These are phyloP conservation scores for Phalacrocorax pelagicus DNA, from an alignment of 2,113 vertebrate genomes.

Conservation along the genomic window DNA sequence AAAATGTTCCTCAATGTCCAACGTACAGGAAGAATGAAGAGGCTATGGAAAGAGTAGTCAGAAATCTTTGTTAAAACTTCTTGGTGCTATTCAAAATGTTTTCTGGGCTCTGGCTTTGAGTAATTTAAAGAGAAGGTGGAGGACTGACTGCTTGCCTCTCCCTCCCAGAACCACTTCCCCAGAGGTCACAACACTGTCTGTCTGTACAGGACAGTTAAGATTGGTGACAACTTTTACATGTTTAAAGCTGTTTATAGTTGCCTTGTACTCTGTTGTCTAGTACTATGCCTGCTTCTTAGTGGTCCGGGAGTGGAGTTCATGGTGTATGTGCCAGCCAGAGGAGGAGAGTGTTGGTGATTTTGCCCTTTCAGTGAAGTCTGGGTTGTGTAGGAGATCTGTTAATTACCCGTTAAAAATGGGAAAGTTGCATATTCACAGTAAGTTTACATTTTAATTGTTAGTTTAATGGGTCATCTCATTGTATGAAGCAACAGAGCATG, in stretches of 20 bases:
- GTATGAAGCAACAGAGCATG: not conserved
- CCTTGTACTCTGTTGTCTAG: not conserved
- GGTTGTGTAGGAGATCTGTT: not conserved
- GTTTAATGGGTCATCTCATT: not conserved
- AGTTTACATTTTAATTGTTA: not conserved
- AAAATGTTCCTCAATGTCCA: not conserved
- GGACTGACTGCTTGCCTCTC: not conserved
- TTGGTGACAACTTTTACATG: fast-evolving
- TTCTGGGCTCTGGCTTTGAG: not conserved
- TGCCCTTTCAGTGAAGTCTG: not conserved
- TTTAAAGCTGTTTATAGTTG: not conserved
- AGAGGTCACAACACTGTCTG: not conserved
- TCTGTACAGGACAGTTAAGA: not conserved
- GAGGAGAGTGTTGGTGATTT: not conserved
- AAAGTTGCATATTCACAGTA: not conserved
- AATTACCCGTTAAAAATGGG: not conserved
- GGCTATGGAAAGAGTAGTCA: not conserved
- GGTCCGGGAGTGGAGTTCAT: not conserved
- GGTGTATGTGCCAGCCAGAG: not conserved
- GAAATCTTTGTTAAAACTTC: not conserved
- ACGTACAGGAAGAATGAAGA: not conserved
- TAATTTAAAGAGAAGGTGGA: not conserved
- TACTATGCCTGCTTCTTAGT: not conserved
- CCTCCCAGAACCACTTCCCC: not conserved
- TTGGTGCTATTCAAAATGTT: not conserved